Evolutionary conservation across 2,888 invertebrate species (phyloP).

Genomic region (Notodonta dromedarius): DNA sequence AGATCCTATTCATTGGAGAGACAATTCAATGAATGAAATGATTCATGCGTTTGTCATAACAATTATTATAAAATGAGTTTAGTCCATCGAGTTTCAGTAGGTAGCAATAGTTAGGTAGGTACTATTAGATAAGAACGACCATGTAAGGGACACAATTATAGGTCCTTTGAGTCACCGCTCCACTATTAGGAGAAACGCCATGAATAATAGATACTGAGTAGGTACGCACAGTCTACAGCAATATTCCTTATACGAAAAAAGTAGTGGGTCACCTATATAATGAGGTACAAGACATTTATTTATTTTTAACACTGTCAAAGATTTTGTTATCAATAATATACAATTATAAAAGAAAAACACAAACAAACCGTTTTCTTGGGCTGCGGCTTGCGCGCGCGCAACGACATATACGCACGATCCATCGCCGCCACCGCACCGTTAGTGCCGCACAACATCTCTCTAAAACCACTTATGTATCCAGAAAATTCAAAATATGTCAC

Average conservation of each 20-base stretch:
- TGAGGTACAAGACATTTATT: neutral
- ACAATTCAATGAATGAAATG: constrained; percentile 1
- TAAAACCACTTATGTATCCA: constrained; percentile 8
- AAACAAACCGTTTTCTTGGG: constrained; percentile 67
- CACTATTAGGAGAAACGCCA: constrained; percentile 1
- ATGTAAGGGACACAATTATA: constrained; percentile 2
- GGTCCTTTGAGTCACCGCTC: constrained; percentile 2
- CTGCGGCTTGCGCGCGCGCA: constrained; percentile 78
- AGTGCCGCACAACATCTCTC: constrained; percentile 74
- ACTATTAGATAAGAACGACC: neutral
- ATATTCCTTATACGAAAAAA: neutral
- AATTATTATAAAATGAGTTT: neutral
- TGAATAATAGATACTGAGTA: constrained; percentile 3
- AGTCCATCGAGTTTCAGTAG: neutral
- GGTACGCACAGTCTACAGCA: no score
- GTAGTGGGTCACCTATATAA: neutral
- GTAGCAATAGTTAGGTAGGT: neutral
- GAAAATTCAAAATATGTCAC: constrained; percentile 13
- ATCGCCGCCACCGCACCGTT: constrained; percentile 76
- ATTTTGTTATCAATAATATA: neutral
- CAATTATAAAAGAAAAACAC: constrained; percentile 11
- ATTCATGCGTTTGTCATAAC: constrained; percentile 1
- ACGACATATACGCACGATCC: constrained; percentile 82
- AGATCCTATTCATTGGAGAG: neutral
- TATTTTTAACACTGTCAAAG: neutral